phyloP scores from a whole-genome alignment of 2,113 vertebrate species.

The Porphyrio hochstetteri region DNA sequence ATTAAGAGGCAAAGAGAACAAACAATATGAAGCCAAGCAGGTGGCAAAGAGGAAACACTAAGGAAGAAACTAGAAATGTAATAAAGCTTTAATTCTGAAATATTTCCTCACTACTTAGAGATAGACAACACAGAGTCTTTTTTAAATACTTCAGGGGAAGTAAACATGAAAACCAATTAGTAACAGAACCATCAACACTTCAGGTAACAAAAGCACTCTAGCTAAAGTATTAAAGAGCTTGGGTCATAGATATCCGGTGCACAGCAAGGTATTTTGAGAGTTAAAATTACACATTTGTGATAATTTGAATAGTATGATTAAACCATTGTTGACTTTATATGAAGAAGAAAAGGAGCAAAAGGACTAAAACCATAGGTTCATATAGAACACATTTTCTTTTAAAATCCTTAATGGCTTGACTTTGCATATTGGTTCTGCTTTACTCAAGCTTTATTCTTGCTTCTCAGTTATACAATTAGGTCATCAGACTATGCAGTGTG shows the following conservation, averaged over 20 bases:
- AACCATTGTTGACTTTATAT: neutral
- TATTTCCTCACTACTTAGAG: slow-evolving; percentile 13
- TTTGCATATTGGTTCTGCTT: neutral
- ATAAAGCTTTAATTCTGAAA: slow-evolving; percentile 12
- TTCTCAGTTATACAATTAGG: neutral
- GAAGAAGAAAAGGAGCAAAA: neutral
- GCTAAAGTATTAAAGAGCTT: neutral
- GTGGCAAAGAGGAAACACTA: slow-evolving; percentile 22
- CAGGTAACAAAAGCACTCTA: neutral
- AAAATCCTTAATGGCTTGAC: neutral
- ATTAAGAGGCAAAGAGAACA: slow-evolving; percentile 35
- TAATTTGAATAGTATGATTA: neutral
- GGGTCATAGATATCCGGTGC: neutral
- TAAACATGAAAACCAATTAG: slow-evolving; percentile 24
- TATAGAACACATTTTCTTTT: neutral
- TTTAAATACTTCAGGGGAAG: neutral
- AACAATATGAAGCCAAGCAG: slow-evolving; percentile 18
- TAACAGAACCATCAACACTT: neutral
- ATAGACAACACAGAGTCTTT: neutral
- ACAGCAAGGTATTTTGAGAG: neutral
- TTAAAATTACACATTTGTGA: neutral
- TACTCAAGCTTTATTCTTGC: neutral
- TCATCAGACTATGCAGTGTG: neutral
- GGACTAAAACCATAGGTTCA: neutral
- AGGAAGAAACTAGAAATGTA: slow-evolving; percentile 11